Evolutionary conservation across 1,140 invertebrate species (phyloP).

Genomic region (Procambarus virginalis): DNA sequence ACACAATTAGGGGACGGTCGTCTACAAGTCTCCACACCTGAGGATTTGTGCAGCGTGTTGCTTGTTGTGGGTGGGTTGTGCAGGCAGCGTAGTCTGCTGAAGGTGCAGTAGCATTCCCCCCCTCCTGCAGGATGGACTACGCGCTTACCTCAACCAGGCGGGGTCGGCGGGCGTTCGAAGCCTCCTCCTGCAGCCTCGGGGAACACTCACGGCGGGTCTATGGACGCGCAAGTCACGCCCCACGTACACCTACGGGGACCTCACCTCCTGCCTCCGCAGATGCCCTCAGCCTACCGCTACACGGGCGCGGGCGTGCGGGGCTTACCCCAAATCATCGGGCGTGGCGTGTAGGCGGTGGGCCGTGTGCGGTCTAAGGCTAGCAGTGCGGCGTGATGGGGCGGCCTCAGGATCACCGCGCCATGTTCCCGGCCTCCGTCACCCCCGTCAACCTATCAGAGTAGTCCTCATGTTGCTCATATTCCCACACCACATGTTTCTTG

Average conservation of each 20-base stretch:
- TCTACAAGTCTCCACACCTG: constrained; percentile 6
- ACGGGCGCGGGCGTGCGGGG: constrained; percentile 67
- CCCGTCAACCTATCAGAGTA: constrained; percentile 70
- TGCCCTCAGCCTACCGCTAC: constrained; percentile 79
- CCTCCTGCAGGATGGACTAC: constrained; percentile 79
- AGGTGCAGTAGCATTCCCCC: constrained; percentile 36
- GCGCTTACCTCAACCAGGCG: constrained; percentile 83
- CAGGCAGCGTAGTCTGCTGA: constrained; percentile 13
- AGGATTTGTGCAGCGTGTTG: constrained; percentile 35
- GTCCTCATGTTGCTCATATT: not conserved
- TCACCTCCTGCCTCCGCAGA: constrained; percentile 88
- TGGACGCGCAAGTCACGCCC: constrained; percentile 80
- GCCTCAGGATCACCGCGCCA: constrained; percentile 68
- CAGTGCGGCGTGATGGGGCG: constrained; percentile 69
- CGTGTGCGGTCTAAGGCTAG: constrained; percentile 69
- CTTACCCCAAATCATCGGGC: constrained; percentile 68
- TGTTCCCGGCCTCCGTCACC: constrained; percentile 69
- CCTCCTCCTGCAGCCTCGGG: constrained; percentile 74
- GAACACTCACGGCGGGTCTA: constrained; percentile 77
- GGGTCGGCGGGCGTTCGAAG: constrained; percentile 80
- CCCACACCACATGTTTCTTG: too few species aligned
- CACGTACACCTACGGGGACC: constrained; percentile 84
- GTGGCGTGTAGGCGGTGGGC: constrained; percentile 64
- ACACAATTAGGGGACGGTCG: constrained; percentile 50
- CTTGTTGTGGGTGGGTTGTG: constrained; percentile 39